These are phyloP conservation scores for Drosophila tristis DNA, from an alignment of 1,140 invertebrate species.

Conservation along the genomic window DNA sequence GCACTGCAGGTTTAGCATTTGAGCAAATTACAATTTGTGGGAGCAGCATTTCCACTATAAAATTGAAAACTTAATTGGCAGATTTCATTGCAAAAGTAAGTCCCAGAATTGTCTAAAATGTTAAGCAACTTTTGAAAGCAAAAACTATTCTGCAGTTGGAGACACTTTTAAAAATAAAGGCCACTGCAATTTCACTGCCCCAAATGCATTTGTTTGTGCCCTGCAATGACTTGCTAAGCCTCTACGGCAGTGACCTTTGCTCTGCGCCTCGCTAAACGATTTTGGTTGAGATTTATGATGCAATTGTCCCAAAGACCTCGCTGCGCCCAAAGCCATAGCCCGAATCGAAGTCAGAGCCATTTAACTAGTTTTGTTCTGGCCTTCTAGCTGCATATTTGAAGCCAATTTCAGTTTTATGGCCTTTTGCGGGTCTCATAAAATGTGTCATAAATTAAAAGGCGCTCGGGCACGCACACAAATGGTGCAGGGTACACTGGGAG, in stretches of 20 bases:
- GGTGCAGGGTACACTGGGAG: background rate
- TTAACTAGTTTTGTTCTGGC: slow-evolving; percentile 53
- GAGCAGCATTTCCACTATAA: too few relatives aligned
- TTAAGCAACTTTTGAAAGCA: too few relatives aligned
- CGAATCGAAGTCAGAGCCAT: slow-evolving; percentile 43
- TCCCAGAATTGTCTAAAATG: too few relatives aligned
- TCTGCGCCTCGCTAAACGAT: slow-evolving; percentile 41
- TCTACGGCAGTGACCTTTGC: slow-evolving; percentile 36
- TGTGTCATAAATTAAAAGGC: slow-evolving; percentile 80
- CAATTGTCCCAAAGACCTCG: slow-evolving; percentile 61
- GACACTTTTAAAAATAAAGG: too few relatives aligned
- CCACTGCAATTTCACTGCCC: too few relatives aligned
- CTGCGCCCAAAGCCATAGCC: slow-evolving; percentile 11
- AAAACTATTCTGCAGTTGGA: too few relatives aligned
- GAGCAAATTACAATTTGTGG: too few relatives aligned
- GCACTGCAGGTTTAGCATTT: too few relatives aligned
- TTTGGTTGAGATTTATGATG: slow-evolving; percentile 75
- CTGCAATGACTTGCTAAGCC: background rate
- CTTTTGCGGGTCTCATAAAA: slow-evolving; percentile 72
- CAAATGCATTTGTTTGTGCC: too few relatives aligned
- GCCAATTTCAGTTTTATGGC: slow-evolving; percentile 69
- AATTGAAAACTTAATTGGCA: too few relatives aligned
- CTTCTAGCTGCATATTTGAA: slow-evolving; percentile 46
- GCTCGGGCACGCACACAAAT: slow-evolving; percentile 52
- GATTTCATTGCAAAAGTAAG: too few relatives aligned